Evolutionary conservation across 37 sponge, comb jelly and placozoan species (phyloP).

Genomic region (Tethya wilhelma): DNA sequence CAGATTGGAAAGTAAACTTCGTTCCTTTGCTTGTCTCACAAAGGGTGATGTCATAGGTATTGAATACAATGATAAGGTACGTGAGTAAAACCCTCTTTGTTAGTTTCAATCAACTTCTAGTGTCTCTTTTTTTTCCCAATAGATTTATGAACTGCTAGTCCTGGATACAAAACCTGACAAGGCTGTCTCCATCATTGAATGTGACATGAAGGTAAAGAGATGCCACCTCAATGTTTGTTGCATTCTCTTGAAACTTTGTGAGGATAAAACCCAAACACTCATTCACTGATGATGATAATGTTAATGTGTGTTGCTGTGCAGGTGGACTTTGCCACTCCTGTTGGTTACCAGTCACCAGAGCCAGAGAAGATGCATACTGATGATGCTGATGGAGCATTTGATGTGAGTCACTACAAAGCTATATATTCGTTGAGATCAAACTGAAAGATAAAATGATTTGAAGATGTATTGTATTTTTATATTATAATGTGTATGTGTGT

Average conservation of each 20-base stretch:
- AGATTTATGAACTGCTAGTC: constrained; percentile 92
- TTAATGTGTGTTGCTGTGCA: too few species aligned
- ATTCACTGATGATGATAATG: too few species aligned
- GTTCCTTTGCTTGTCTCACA: constrained; percentile 96
- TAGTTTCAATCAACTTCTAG: not conserved
- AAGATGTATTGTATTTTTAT: too few species aligned
- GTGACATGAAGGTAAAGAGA: constrained; percentile 89
- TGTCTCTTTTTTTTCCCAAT: not conserved
- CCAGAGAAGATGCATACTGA: constrained; percentile 43
- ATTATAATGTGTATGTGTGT: too few species aligned
- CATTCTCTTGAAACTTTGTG: not conserved
- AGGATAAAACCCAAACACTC: too few species aligned
- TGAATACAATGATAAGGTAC: constrained; percentile 90
- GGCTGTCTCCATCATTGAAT: constrained; percentile 98
- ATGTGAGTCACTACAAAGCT: too few species aligned
- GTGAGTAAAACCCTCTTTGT: too few species aligned
- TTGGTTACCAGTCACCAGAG: constrained; percentile 85
- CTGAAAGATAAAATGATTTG: too few species aligned
- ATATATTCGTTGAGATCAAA: too few species aligned
- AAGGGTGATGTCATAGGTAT: constrained; percentile 90
- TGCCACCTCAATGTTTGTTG: not conserved
- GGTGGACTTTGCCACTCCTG: constrained; percentile 98
- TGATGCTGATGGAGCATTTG: constrained; percentile 25
- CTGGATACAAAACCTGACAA: constrained; percentile 85
- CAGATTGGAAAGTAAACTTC: constrained; percentile 88